phyloP scores from a whole-genome alignment of 1,140 invertebrate species.

The Theocolax elegans region DNA sequence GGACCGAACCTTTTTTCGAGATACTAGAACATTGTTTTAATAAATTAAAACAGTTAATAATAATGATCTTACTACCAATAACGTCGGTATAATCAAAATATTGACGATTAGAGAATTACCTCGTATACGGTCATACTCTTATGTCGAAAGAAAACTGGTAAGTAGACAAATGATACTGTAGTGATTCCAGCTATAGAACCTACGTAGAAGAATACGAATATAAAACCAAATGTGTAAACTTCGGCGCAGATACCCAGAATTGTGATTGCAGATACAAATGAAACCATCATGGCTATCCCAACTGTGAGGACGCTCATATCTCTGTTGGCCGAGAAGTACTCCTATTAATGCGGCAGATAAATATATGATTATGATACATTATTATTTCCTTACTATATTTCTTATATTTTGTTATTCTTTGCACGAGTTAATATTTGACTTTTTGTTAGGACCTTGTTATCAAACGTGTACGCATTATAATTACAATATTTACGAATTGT shows the following conservation, averaged over 20 bases:
- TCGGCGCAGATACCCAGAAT: conserved; percentile 88
- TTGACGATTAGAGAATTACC: too few relatives aligned
- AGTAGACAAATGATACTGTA: conserved; percentile 81
- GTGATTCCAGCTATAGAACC: conserved; percentile 82
- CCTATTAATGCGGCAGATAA: too few relatives aligned
- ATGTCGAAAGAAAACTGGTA: conserved; percentile 92
- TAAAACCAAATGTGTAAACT: conserved; percentile 83
- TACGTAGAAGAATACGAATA: conserved; percentile 82
- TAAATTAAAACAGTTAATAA: too few relatives aligned
- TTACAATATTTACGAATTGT: too few relatives aligned
- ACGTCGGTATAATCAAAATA: too few relatives aligned
- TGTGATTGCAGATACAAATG: conserved; percentile 94
- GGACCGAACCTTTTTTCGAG: conserved; percentile 84
- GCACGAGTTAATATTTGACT: too few relatives aligned
- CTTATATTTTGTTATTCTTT: too few relatives aligned
- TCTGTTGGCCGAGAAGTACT: conserved; percentile 85
- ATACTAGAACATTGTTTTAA: conserved; percentile 74
- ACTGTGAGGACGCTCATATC: conserved; percentile 84
- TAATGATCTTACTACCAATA: too few relatives aligned
- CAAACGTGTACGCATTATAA: too few relatives aligned
- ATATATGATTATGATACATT: too few relatives aligned
- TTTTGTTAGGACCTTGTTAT: too few relatives aligned
- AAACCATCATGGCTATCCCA: conserved; percentile 89
- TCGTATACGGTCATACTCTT: conserved; percentile 90
- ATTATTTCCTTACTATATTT: too few relatives aligned